phyloP scores from a whole-genome alignment of 2,113 vertebrate species.

The Crotalus tigris region DNA sequence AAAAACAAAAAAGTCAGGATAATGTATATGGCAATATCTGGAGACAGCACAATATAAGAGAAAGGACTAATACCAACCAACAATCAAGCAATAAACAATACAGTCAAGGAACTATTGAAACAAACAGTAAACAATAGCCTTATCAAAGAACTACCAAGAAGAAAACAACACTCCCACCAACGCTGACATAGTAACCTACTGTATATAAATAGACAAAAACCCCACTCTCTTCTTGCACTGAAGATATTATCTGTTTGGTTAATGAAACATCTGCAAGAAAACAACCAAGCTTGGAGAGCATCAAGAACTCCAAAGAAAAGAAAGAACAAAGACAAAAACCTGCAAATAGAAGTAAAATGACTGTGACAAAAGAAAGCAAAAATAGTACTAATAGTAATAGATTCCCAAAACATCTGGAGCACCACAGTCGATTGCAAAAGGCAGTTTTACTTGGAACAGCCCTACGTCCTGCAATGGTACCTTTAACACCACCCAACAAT shows the following conservation, averaged over 20 bases:
- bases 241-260: not conserved
- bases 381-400: not conserved
- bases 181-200: not conserved
- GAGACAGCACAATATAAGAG: not conserved
- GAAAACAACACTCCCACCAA: not conserved
- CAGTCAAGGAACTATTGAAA: not conserved
- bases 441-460: not conserved
- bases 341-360: not conserved
- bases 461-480: not conserved
- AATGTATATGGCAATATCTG: not conserved
- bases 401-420: not conserved
- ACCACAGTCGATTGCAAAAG: not conserved
- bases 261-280: not conserved
- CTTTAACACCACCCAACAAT: too few relatives aligned
- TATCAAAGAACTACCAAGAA: not conserved
- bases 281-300: not conserved
- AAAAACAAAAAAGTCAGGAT: not conserved
- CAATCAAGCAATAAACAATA: not conserved
- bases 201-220: too few relatives aligned
- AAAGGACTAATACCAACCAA: not conserved
- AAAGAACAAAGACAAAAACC: not conserved
- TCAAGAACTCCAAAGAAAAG: not conserved
- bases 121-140: not conserved
- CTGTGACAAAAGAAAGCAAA: not conserved
- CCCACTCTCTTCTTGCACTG: not conserved